Percentiles rank a stretch among this genome's conserved stretches.
phyloP scores from a whole-genome alignment of 2,888 invertebrate species.

The Leptothorax acervorum region DNA sequence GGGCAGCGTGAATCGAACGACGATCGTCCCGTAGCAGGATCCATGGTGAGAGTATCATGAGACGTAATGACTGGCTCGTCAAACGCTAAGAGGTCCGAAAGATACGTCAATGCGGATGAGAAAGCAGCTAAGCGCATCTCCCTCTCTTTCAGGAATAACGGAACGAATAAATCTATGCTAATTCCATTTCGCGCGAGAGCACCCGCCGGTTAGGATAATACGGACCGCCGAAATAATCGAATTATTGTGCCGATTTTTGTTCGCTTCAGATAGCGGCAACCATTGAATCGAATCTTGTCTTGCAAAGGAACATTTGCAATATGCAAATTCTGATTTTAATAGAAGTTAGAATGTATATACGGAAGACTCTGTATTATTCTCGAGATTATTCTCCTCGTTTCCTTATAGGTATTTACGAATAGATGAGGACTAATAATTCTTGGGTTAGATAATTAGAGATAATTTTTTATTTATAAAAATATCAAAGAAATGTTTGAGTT shows the following conservation, averaged over 20 bases:
- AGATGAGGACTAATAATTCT: not conserved
- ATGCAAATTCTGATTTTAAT: constrained; percentile 13
- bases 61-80: constrained; percentile 79
- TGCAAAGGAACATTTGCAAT: not conserved
- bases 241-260: constrained; percentile 28
- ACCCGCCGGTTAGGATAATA: constrained; percentile 31
- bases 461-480: not conserved
- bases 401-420: not conserved
- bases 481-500: not conserved
- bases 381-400: not conserved
- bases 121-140: constrained; percentile 79
- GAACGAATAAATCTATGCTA: constrained; percentile 55
- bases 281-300: constrained; percentile 4
- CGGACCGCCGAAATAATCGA: constrained; percentile 33
- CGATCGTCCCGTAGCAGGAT: constrained; percentile 67
- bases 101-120: constrained; percentile 63
- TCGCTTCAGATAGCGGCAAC: not conserved
- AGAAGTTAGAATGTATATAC: not conserved
- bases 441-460: not conserved
- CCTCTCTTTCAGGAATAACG: constrained; percentile 59
- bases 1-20: constrained; percentile 79
- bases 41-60: constrained; percentile 82
- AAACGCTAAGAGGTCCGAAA: constrained; percentile 76
- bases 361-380: not conserved
- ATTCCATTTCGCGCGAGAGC: constrained; percentile 48